Conservation (phyloP, 2,888 invertebrate genomes). For the Orchestes rusci region DNA sequence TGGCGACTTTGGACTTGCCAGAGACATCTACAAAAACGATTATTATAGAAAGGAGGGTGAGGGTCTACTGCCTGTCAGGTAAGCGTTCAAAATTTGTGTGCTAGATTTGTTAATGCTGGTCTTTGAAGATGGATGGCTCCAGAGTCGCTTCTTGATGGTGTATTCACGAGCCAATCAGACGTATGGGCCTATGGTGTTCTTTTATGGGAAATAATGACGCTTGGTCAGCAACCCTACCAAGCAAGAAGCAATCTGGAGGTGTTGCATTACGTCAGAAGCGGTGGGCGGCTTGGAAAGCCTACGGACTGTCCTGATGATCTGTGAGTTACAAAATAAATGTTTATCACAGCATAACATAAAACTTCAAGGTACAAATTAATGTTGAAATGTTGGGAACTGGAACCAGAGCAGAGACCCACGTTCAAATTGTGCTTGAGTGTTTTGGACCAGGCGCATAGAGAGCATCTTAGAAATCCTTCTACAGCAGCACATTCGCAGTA, state of each 20-base stretch:
- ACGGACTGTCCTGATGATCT: conserved; percentile 75
- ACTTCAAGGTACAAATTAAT: conserved; percentile 71
- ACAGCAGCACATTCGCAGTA: conserved; percentile 46
- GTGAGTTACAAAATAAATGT: conserved; percentile 56
- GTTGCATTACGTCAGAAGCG: conserved; percentile 78
- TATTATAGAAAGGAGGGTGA: conserved; percentile 94
- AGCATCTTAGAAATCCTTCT: conserved; percentile 38
- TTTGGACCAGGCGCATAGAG: conserved; percentile 44
- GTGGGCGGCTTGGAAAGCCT: conserved; percentile 77
- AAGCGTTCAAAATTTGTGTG: too few species aligned
- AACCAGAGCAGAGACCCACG: conserved; percentile 76
- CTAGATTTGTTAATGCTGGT: not conserved
- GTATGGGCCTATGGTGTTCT: conserved; percentile 94
- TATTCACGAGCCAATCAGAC: conserved; percentile 94
- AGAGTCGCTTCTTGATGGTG: conserved; percentile 90
- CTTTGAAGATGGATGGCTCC: conserved; percentile 97
- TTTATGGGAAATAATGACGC: conserved; percentile 93
- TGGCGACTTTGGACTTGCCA: conserved; percentile 93
- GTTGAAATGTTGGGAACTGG: conserved; percentile 81
- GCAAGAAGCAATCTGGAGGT: conserved; percentile 90
- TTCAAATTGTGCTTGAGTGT: conserved; percentile 74
- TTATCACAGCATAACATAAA: conserved; percentile 1
- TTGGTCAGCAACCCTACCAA: conserved; percentile 96
- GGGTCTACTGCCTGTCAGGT: conserved; percentile 76
- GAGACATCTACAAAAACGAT: conserved; percentile 95